These are phyloP conservation scores for Ectemnius lituratus DNA, from an alignment of 2,888 invertebrate species.

Conservation along the genomic window DNA sequence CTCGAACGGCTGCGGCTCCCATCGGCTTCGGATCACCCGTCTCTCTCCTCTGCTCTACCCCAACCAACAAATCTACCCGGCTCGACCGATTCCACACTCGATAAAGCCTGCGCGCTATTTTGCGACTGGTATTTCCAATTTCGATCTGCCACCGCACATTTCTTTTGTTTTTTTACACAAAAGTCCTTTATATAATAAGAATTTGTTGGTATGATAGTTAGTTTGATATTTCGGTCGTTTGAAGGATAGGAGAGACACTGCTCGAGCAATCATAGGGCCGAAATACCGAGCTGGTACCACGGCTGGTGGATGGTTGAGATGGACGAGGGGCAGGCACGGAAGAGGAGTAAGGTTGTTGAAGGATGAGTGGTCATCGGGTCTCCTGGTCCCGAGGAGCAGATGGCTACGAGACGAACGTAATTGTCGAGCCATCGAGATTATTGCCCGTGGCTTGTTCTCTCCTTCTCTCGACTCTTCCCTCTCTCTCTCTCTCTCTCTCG, in stretches of 20 bases:
- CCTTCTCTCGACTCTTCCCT: conserved; percentile 15
- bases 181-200: too few species aligned
- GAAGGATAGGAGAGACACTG: conserved; percentile 9
- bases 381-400: conserved; percentile 69
- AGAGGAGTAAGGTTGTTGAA: conserved; percentile 54
- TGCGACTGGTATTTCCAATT: too few species aligned
- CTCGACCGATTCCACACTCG: background rate
- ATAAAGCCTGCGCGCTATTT: too few species aligned
- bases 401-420: conserved; percentile 76
- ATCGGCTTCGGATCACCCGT: background rate
- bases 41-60: background rate
- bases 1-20: conserved; percentile 41
- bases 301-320: conserved; percentile 6
- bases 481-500: conserved; percentile 16
- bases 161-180: too few species aligned
- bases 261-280: background rate
- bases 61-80: conserved; percentile 24
- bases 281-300: conserved; percentile 14
- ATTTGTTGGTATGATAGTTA: too few species aligned
- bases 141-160: too few species aligned
- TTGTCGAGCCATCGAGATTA: conserved; percentile 74
- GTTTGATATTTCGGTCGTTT: too few species aligned
- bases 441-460: conserved; percentile 65
- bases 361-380: conserved; percentile 65
- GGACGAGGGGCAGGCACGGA: conserved; percentile 22